These are phyloP conservation scores for Noctua comes DNA, from an alignment of 2,888 invertebrate genomes.

Conservation along the genomic window DNA sequence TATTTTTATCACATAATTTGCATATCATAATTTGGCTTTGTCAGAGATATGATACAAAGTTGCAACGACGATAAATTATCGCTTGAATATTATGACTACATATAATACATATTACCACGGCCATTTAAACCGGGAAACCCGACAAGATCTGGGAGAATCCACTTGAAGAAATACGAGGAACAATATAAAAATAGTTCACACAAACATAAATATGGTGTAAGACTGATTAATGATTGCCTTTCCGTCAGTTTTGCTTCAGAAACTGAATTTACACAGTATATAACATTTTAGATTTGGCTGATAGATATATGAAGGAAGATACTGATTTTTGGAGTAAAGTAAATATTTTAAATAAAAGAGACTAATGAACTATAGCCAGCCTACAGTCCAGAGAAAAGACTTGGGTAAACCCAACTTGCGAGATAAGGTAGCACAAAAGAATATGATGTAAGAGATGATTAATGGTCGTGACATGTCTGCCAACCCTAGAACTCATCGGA, in stretches of 20 bases:
- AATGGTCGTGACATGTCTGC: neutral
- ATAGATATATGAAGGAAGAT: neutral
- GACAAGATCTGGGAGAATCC: conserved; percentile 8
- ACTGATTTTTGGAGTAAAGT: neutral
- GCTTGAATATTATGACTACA: neutral
- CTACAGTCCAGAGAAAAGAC: neutral
- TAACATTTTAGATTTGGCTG: neutral
- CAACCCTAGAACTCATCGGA: conserved; percentile 24
- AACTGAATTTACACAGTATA: neutral
- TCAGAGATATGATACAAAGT: conserved; percentile 15
- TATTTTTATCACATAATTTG: conserved; percentile 11
- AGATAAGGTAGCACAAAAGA: neutral
- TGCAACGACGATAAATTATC: neutral
- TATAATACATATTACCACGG: neutral
- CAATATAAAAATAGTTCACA: neutral
- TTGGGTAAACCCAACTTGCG: neutral
- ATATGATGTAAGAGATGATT: neutral
- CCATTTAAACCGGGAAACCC: conserved; percentile 8
- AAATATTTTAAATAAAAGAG: neutral
- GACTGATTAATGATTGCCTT: neutral
- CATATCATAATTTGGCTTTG: conserved; percentile 3
- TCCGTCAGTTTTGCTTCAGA: neutral
- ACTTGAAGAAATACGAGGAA: neutral
- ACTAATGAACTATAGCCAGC: neutral
- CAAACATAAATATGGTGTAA: neutral